Base-by-base conservation (phyloP, 2,888 invertebrate genomes). In the Ctena decussata region DNA sequence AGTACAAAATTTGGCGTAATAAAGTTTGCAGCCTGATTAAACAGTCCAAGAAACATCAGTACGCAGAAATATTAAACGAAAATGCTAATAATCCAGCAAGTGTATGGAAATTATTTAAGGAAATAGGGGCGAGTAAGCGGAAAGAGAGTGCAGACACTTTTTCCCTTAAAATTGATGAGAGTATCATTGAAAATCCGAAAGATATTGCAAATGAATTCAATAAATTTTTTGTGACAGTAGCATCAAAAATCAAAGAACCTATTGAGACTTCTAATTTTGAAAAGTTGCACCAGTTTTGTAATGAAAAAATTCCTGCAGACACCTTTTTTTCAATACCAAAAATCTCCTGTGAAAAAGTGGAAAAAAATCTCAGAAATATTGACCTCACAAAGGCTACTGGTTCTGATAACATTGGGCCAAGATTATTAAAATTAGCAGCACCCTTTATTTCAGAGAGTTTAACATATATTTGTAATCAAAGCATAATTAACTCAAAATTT, bases 391-490 rank as follows among this genome's bases (percentile, higher is more conserved):
- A 60, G 27, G 30, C 27, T 30, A 60, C 60, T 60, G 60, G 60
- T 60, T 60, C 60, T 30, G 60, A 60, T 60, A 60, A 60, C 32
- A 30, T 60, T 60, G 27, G n/a, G n/a, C n/a, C n/a, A n/a, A n/a
- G n/a, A n/a, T n/a, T n/a, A n/a, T n/a, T n/a, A n/a, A n/a, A n/a
- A n/a, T n/a, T n/a, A n/a, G n/a, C n/a, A n/a, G n/a, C n/a, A n/a
- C n/a, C n/a, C n/a, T n/a, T n/a, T n/a, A n/a, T n/a, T n/a, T n/a
- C n/a, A n/a, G n/a, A 30, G 27, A 30, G 60, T 30, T 30, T 60
- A 30, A 60, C 60, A 27, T 60, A 60, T 30, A 60, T 60, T 60
- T 60, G 60, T 60, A 60, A 60, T 30, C 30, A 60, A 60, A 60
- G 27, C 32, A 60, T 60, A 60, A 24, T 12, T 30, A 60, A 60